phyloP scores from a whole-genome alignment of 2,113 vertebrate genomes.

The Agelaius phoeniceus region DNA sequence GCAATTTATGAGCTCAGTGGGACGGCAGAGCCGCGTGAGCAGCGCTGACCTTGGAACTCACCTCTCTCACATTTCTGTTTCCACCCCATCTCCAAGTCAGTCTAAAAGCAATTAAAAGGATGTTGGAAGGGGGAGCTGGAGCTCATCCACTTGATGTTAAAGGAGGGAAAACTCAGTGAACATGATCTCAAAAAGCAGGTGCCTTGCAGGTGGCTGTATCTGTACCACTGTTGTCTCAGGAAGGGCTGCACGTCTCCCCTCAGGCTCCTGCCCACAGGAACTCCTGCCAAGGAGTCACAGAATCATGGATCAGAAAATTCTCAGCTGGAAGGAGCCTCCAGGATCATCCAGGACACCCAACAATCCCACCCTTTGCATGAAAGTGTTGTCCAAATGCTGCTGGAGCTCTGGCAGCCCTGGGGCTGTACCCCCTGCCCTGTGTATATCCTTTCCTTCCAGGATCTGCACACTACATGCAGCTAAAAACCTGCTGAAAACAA shows the following conservation, averaged over 20 bases:
- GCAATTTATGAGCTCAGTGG: conserved; percentile 30
- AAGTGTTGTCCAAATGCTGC: not conserved
- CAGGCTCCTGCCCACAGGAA: not conserved
- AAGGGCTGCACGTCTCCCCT: accelerated
- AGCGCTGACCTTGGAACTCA: not conserved
- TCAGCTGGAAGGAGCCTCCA: not conserved
- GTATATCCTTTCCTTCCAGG: not conserved
- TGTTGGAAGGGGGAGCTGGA: not conserved
- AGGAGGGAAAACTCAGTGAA: not conserved
- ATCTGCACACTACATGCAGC: not conserved
- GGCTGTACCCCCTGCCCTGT: accelerated
- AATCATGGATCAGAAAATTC: not conserved
- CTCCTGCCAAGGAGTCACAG: not conserved
- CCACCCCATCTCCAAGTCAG: not conserved
- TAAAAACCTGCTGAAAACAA: not conserved
- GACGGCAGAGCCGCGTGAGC: not conserved
- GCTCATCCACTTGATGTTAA: not conserved
- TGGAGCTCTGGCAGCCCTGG: not conserved
- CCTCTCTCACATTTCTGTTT: not conserved
- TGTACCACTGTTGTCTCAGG: accelerated
- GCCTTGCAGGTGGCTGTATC: not conserved
- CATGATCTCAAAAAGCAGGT: not conserved
- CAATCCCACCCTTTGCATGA: not conserved
- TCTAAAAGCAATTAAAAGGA: not conserved
- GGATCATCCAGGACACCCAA: not conserved